Evolutionary conservation across 2,797 vertebrate genomes (phyloP).

Genomic region (Sarcoramphus papa): DNA sequence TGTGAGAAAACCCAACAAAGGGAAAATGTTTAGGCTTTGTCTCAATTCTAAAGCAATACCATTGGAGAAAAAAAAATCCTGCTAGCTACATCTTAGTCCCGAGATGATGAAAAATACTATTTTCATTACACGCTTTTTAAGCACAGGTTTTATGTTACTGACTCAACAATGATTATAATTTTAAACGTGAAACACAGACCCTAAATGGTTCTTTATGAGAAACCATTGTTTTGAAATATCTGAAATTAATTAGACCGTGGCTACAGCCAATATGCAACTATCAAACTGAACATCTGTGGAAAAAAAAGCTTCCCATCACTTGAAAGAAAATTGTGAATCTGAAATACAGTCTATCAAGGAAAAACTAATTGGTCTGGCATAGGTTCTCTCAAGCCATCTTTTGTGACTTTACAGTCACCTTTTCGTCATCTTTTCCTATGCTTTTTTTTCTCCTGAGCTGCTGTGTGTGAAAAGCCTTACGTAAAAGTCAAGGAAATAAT

Average conservation of each 20-base stretch:
- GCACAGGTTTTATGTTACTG: conserved; percentile 48
- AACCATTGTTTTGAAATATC: conserved; percentile 56
- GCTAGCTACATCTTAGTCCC: background rate
- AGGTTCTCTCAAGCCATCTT: background rate
- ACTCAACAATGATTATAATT: conserved; percentile 28
- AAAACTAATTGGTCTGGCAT: background rate
- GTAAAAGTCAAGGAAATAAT: background rate
- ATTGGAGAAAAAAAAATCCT: background rate
- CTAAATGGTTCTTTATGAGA: conserved; percentile 33
- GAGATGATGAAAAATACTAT: conserved; percentile 15
- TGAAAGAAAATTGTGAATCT: background rate
- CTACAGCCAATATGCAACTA: conserved; percentile 32
- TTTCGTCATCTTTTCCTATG: background rate
- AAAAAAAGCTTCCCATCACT: background rate
- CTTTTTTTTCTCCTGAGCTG: background rate
- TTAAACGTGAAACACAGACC: conserved; percentile 34
- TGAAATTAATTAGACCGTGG: conserved; percentile 47
- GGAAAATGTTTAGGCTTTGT: conserved; percentile 43
- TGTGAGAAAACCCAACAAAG: conserved; percentile 43
- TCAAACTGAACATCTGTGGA: conserved; percentile 46
- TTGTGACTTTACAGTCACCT: background rate
- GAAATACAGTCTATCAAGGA: conserved; percentile 13
- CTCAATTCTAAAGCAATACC: background rate
- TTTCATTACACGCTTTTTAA: conserved; percentile 29
- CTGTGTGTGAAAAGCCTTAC: background rate